phyloP scores from a whole-genome alignment of 1,140 invertebrate genomes.

The Parasteatoda tepidariorum region DNA sequence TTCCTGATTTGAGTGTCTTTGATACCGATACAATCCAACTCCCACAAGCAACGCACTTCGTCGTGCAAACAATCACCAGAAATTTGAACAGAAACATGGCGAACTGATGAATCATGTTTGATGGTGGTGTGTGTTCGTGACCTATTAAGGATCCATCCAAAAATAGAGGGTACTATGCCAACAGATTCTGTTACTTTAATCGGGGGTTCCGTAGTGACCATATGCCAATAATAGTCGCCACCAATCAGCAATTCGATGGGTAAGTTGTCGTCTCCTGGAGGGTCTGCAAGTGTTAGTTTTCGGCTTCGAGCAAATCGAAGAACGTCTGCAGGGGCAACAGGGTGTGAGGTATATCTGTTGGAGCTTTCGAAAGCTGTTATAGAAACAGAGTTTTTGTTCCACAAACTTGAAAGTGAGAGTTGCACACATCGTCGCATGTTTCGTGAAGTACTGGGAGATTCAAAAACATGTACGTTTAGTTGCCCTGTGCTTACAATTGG shows the following conservation, averaged over 20 bases:
- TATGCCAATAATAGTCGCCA: conserved; percentile 1
- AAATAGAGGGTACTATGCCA: conserved; percentile 1
- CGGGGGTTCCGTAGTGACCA: not conserved
- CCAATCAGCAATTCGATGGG: conserved; percentile 10
- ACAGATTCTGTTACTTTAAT: conserved; percentile 11
- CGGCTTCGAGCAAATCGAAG: not conserved
- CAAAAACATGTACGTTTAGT: conserved; percentile 13
- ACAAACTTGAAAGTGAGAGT: conserved; percentile 15
- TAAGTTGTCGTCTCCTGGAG: not conserved
- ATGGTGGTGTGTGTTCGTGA: not conserved
- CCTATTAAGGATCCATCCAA: conserved; percentile 37
- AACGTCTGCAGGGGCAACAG: not conserved
- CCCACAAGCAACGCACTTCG: not conserved
- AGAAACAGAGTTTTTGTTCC: not conserved
- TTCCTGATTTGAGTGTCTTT: conserved; percentile 3
- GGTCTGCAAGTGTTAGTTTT: conserved; percentile 4
- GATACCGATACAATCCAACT: not conserved
- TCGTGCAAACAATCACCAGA: not conserved
- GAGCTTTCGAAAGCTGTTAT: conserved; percentile 13
- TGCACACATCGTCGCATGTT: not conserved
- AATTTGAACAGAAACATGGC: conserved; percentile 21
- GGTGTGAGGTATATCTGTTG: not conserved
- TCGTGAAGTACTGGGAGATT: conserved; percentile 1
- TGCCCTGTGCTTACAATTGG: not conserved
- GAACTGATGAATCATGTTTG: not conserved